Conservation (phyloP, 2,797 vertebrate species). For the Scyliorhinus canicula region DNA sequence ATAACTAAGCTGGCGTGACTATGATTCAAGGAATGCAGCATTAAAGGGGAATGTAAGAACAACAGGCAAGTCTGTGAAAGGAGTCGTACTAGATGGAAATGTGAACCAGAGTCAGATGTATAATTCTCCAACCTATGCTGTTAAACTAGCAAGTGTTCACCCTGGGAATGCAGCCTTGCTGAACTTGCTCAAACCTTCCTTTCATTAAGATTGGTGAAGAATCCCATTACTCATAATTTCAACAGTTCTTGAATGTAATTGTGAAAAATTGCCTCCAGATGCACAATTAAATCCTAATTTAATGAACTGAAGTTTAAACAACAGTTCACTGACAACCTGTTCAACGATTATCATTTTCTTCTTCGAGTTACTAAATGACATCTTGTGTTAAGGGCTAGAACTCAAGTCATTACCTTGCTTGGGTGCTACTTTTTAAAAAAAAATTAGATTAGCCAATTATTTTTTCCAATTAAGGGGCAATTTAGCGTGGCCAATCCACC, state of each 20-base stretch:
- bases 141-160: not conserved
- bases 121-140: not conserved
- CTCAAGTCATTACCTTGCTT: not conserved
- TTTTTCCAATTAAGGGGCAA: too few species aligned
- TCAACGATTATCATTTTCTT: not conserved
- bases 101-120: not conserved
- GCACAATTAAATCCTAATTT: not conserved
- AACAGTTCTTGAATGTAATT: not conserved
- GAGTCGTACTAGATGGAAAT: not conserved
- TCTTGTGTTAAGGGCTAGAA: not conserved
- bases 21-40: not conserved
- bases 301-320: not conserved
- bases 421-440: not conserved
- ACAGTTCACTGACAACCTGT: too few species aligned
- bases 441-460: too few species aligned
- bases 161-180: not conserved
- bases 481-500: too few species aligned
- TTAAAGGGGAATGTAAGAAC: not conserved
- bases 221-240: constrained; percentile 11
- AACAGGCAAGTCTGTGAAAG: not conserved
- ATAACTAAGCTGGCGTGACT: too few species aligned
- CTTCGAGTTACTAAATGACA: not conserved
- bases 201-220: not conserved
- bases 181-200: not conserved
- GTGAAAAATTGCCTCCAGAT: constrained; percentile 13